These are phyloP conservation scores for Panagrolaimus sp. DNA, from an alignment of 1,140 invertebrate species.

Conservation along the genomic window DNA sequence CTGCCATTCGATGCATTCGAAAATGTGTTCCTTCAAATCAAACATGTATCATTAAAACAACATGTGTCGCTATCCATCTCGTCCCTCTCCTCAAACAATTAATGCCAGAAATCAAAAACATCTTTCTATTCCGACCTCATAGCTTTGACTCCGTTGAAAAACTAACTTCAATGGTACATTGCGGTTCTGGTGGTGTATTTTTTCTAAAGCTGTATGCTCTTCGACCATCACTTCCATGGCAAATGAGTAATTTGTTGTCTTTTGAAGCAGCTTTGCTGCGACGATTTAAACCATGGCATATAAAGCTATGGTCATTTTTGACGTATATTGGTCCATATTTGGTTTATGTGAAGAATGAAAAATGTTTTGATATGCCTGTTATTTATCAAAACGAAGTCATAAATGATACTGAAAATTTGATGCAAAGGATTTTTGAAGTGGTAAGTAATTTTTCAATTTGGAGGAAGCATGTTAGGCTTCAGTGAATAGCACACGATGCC, in stretches of 20 bases:
- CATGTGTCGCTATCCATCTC: not conserved
- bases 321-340: not conserved
- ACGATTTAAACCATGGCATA: not conserved
- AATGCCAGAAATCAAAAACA: conserved; percentile 1
- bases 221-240: not conserved
- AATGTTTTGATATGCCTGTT: not conserved
- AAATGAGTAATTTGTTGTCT: not conserved
- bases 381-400: not conserved
- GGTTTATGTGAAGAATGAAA: not conserved
- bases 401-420: not conserved
- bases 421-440: not conserved
- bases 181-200: too few relatives aligned
- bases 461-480: too few relatives aligned
- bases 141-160: not conserved
- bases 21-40: not conserved
- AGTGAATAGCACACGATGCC: too few relatives aligned
- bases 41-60: not conserved
- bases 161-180: not conserved
- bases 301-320: not conserved
- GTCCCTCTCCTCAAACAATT: not conserved
- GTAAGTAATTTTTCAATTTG: not conserved
- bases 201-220: not conserved
- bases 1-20: not conserved
- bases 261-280: not conserved
- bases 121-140: not conserved